These are phyloP conservation scores for Athrips mouffetella DNA, from an alignment of 2,888 invertebrate species.

Conservation along the genomic window DNA sequence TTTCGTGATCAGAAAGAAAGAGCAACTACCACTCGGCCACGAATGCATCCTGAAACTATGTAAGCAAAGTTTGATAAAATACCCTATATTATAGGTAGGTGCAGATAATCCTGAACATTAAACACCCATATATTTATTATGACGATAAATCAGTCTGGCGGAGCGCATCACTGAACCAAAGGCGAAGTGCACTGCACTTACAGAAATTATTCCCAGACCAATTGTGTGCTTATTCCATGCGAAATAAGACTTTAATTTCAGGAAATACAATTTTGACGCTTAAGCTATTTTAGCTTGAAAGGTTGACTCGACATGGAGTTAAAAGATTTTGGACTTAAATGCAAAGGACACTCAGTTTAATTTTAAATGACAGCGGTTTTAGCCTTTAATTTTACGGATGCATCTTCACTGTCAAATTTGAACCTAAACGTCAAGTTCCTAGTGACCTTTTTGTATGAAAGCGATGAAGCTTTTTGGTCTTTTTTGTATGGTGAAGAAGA, in stretches of 20 bases:
- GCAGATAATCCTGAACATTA: constrained; percentile 71
- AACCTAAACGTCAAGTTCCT: constrained; percentile 20
- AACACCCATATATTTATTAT: constrained; percentile 74
- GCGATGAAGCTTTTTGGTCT: constrained; percentile 27
- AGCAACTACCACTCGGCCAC: too few relatives aligned
- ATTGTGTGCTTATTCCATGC: constrained; percentile 26
- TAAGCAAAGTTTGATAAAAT: too few relatives aligned
- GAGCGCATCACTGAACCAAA: constrained; percentile 63
- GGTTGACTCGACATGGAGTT: constrained; percentile 14
- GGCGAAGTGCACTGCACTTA: constrained; percentile 70
- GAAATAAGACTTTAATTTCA: not conserved
- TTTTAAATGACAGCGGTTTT: constrained; percentile 34
- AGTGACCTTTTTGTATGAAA: constrained; percentile 12
- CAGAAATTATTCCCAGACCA: constrained; percentile 26
- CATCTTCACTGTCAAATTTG: constrained; percentile 25
- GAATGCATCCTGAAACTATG: too few relatives aligned
- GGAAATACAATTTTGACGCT: not conserved
- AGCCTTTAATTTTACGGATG: constrained; percentile 48
- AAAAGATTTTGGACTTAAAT: constrained; percentile 50
- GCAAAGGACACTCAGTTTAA: constrained; percentile 37
- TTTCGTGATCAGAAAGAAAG: too few relatives aligned
- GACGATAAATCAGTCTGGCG: constrained; percentile 71
- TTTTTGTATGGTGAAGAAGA: constrained; percentile 36
- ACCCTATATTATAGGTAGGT: constrained; percentile 41
- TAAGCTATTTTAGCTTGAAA: constrained; percentile 7